phyloP scores from a whole-genome alignment of 2,113 vertebrate species.

The Austrofundulus limnaeus region DNA sequence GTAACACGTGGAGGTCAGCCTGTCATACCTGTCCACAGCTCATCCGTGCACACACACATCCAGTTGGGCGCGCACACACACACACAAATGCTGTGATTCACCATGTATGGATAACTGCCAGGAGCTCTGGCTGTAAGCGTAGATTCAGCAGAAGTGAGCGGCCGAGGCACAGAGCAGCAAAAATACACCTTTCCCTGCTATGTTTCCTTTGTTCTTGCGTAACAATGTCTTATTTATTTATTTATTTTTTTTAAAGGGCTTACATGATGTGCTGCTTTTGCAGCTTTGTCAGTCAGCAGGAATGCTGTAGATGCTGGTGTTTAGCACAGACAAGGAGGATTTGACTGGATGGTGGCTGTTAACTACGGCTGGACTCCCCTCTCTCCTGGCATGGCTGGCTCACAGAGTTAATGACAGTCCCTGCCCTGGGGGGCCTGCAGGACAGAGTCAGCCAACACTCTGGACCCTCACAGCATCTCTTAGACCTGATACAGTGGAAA shows the following conservation, averaged over 20 bases:
- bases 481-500: constrained; percentile 49
- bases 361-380: constrained; percentile 60
- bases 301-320: constrained; percentile 45
- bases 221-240: constrained; percentile 44
- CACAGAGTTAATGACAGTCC: constrained; percentile 62
- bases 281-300: constrained; percentile 26
- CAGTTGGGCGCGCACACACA: constrained; percentile 7
- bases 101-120: constrained; percentile 65
- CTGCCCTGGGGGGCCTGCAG: constrained; percentile 50
- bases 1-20: constrained; percentile 70
- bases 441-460: constrained; percentile 55
- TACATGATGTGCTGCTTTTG: constrained; percentile 42
- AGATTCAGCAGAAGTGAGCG: constrained; percentile 57
- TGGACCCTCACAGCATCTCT: constrained; percentile 50
- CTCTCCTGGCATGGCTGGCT: constrained; percentile 54
- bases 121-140: constrained; percentile 47
- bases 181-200: constrained; percentile 43
- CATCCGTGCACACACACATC: constrained; percentile 23
- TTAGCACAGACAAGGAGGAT: constrained; percentile 45
- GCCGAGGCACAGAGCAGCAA: constrained; percentile 45
- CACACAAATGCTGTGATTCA: constrained; percentile 34
- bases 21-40: constrained; percentile 70
- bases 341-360: constrained; percentile 58
- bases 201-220: constrained; percentile 34
- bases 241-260: constrained; percentile 44